Evolutionary conservation across 2,113 vertebrate species (phyloP), one percentile per base, ranked within the genome.

Genomic region (Sardina pilchardus): DNA sequence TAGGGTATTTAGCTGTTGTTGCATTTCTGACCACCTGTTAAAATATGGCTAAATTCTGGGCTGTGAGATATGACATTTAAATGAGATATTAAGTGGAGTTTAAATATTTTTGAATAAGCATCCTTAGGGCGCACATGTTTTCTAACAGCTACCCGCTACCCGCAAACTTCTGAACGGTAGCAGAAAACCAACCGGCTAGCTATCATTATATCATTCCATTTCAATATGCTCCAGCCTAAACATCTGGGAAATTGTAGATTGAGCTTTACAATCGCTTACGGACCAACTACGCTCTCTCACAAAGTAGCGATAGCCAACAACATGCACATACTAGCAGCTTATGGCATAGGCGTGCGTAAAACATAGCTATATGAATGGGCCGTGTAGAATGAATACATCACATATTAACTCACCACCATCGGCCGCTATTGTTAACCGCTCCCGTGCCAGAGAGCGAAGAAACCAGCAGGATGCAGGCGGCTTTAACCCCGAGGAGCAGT

Each of bases 391-490:
- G 42, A 80, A 86, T 44, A 85, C 86, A 85, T 89, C 44, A 83
- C 81, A 75, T 39, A 80, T 12, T 24, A 83, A 93, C 97, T 97
- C 93, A 97, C 97, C 97, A 97, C 97, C 97, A 97, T 89, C 96
- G 94, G 83, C 96, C 97, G 91, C 96, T 97, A 95, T 97, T 97
- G 94, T 97, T 97, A 87, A 97, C 96, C 85, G 96, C 96, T 90
- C 95, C 94, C 0, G 97, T 96, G 90, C 96, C 96, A n/a, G 96
- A 95, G 88, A 97, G 95, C 86, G 96, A 96, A 34, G 96, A 97
- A 86, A 97, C 95, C 89, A 97, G 94, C 89, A 97, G 92, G 90
- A 97, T 94, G 94, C 96, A 97, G 81, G 96, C 94, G 86, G 95
- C 96, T 94, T 96, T 96, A 85, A 96, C 94, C 86, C 96, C 96